Percentiles rank a stretch among this genome's conserved stretches.
These are phyloP conservation scores for Pogona vitticeps DNA, from an alignment of 2,113 vertebrate species.

Conservation along the genomic window DNA sequence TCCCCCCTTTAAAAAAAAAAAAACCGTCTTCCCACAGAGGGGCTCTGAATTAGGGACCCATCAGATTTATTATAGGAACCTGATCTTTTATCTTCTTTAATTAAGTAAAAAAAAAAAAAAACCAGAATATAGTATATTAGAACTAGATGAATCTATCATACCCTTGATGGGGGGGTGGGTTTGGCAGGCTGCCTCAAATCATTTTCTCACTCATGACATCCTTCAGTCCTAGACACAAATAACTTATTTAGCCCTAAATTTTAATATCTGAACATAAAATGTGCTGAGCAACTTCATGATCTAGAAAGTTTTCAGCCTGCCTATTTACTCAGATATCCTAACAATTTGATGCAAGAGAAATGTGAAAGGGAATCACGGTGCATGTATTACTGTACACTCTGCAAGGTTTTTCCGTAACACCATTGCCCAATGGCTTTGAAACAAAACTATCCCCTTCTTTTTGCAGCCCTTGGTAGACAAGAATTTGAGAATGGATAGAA, in stretches of 20 bases:
- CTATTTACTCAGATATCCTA: slow-evolving; percentile 1
- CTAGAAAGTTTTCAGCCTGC: not conserved
- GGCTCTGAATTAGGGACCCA: fast-evolving
- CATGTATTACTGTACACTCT: not conserved
- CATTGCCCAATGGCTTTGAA: not conserved
- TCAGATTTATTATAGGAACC: not conserved
- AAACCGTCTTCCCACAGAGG: not conserved
- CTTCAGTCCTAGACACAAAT: not conserved
- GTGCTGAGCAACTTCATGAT: not conserved
- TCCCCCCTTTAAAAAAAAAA: fast-evolving
- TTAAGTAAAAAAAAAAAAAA: not conserved
- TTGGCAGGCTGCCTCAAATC: not conserved
- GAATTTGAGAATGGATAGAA: not conserved
- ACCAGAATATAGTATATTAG: slow-evolving; percentile 5
- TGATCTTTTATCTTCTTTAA: not conserved
- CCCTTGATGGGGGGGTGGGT: not conserved
- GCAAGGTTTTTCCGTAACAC: slow-evolving; percentile 1
- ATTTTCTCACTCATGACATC: not conserved
- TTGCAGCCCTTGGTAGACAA: not conserved
- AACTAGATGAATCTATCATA: not conserved
- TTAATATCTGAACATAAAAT: not conserved
- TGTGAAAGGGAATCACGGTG: not conserved
- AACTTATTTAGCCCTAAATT: slow-evolving; percentile 4
- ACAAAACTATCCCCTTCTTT: too few relatives aligned
- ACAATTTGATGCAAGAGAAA: not conserved